Evolutionary conservation across 1,140 invertebrate species (phyloP).

Genomic region (Drosophila pectinifera): DNA sequence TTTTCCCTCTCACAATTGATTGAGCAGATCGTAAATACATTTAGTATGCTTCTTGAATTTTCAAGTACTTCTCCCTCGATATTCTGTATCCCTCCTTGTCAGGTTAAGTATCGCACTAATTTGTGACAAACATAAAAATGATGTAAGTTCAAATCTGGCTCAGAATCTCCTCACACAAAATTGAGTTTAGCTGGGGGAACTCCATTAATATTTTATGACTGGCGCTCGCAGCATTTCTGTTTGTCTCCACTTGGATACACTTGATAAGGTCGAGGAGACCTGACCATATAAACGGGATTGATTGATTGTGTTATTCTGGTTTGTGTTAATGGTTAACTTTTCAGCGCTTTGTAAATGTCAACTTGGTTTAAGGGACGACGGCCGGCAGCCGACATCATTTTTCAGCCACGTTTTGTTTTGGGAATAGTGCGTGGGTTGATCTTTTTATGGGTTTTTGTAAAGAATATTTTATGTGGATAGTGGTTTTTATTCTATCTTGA

Average conservation of each 20-base stretch:
- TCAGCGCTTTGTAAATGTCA: constrained; percentile 64
- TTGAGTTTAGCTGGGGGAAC: constrained; percentile 1
- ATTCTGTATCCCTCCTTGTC: neutral
- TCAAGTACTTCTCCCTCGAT: constrained; percentile 8
- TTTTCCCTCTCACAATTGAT: constrained; percentile 19
- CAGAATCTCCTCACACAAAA: neutral
- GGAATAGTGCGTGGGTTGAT: constrained; percentile 2
- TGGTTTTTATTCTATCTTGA: neutral
- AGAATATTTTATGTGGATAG: constrained; percentile 5
- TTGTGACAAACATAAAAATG: constrained; percentile 33
- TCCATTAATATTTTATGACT: constrained; percentile 38
- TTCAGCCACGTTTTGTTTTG: constrained; percentile 16
- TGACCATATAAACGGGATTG: constrained; percentile 35
- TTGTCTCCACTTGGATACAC: constrained; percentile 15
- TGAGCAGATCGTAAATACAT: constrained; percentile 36
- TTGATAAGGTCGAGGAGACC: constrained; percentile 21
- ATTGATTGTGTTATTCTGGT: constrained; percentile 44
- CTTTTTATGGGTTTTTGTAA: constrained; percentile 1
- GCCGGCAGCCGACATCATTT: constrained; percentile 12
- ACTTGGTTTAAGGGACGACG: constrained; percentile 33
- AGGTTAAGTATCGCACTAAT: constrained; percentile 38
- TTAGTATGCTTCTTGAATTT: constrained; percentile 30
- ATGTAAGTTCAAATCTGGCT: constrained; percentile 17
- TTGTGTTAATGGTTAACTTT: constrained; percentile 46
- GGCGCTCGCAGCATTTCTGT: constrained; percentile 4